A percentile compares a stretch with the other conserved stretches of the same genome.
Evolutionary conservation across 2,113 vertebrate species (phyloP).

Genomic region (Daubentonia madagascariensis): DNA sequence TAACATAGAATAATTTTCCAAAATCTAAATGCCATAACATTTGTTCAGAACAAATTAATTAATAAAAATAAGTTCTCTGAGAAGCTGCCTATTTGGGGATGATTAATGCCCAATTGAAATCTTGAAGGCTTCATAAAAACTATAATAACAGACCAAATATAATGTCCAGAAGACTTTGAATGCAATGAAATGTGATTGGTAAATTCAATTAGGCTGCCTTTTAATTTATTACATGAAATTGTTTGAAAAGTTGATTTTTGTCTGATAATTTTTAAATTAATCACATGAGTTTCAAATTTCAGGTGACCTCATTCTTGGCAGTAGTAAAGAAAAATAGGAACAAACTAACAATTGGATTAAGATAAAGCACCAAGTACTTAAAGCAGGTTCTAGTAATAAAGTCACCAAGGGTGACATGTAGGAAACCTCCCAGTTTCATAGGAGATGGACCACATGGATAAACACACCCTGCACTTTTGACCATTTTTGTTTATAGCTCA

Average conservation of each 20-base stretch:
- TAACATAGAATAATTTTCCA: neutral
- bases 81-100: neutral
- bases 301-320: neutral
- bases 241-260: neutral
- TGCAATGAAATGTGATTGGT: neutral
- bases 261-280: constrained; percentile 21
- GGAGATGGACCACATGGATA: neutral
- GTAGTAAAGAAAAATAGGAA: neutral
- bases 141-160: neutral
- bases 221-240: neutral
- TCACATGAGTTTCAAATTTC: neutral
- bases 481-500: neutral
- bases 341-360: neutral
- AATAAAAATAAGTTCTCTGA: constrained; percentile 14
- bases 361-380: neutral
- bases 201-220: neutral
- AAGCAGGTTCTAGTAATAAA: neutral
- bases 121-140: neutral
- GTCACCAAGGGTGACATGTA: neutral
- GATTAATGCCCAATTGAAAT: neutral
- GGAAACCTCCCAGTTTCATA: neutral
- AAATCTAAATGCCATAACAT: constrained; percentile 6
- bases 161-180: neutral
- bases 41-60: neutral
- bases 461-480: neutral